Evolutionary conservation across 1,140 invertebrate species (phyloP).

Genomic region (Manduca sexta): DNA sequence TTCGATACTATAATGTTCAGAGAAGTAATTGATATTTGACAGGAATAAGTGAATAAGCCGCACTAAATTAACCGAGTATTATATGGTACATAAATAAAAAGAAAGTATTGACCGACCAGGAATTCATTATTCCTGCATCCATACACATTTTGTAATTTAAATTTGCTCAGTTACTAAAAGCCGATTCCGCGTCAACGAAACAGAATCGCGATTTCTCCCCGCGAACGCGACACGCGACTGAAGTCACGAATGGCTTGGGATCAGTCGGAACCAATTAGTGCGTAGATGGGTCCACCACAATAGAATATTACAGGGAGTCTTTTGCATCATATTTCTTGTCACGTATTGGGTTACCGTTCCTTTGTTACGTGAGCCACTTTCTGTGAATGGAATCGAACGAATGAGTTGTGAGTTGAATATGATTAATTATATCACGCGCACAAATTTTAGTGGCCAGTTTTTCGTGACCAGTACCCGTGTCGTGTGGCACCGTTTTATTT

Average conservation of each 20-base stretch:
- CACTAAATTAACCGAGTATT: too few relatives aligned
- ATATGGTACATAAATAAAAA: too few relatives aligned
- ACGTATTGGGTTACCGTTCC: slow-evolving; percentile 68
- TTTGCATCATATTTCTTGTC: slow-evolving; percentile 64
- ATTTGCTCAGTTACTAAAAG: neutral
- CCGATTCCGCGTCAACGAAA: slow-evolving; percentile 8
- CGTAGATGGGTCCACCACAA: slow-evolving; percentile 52
- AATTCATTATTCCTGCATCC: too few relatives aligned
- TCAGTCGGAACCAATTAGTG: slow-evolving; percentile 55
- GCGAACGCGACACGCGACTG: slow-evolving; percentile 20
- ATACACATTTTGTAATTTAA: neutral
- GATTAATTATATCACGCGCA: slow-evolving; percentile 61
- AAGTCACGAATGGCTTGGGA: slow-evolving; percentile 34
- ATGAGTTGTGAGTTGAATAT: slow-evolving; percentile 59
- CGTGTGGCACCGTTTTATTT: neutral
- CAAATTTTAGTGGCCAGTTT: slow-evolving; percentile 34
- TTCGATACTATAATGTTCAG: too few relatives aligned
- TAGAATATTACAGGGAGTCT: slow-evolving; percentile 55
- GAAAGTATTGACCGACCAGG: too few relatives aligned
- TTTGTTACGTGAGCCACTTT: slow-evolving; percentile 69
- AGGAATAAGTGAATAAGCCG: too few relatives aligned
- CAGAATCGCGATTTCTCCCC: slow-evolving; percentile 38
- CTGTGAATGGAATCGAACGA: slow-evolving; percentile 60
- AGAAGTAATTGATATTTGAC: too few relatives aligned
- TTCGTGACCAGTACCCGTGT: too few relatives aligned